phyloP scores from a whole-genome alignment of 2,888 invertebrate species.

The Octodonta nipae region DNA sequence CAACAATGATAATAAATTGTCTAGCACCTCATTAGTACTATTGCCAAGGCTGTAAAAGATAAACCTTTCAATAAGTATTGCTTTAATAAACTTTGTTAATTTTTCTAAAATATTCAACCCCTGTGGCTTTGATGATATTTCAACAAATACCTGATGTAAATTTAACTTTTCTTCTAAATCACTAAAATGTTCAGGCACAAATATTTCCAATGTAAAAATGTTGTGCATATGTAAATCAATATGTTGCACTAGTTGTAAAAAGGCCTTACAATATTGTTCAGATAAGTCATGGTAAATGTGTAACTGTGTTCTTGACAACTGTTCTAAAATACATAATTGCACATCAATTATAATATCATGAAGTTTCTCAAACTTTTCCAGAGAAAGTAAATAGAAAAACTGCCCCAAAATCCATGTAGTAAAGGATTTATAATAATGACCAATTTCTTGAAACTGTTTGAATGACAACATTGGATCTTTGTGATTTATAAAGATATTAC shows the following conservation, averaged over 20 bases:
- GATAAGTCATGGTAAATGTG: slow-evolving; percentile 39
- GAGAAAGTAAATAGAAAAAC: slow-evolving; percentile 49
- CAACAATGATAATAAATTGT: slow-evolving; percentile 19
- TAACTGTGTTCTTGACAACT: slow-evolving; percentile 40
- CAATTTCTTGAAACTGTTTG: slow-evolving; percentile 34
- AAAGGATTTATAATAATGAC: slow-evolving; percentile 38
- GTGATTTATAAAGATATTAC: slow-evolving; percentile 42
- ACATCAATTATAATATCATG: slow-evolving; percentile 41
- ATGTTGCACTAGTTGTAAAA: no score
- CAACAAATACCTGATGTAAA: slow-evolving; percentile 23
- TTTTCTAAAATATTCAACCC: slow-evolving; percentile 26
- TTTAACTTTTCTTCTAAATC: slow-evolving; percentile 22
- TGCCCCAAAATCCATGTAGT: slow-evolving; percentile 55
- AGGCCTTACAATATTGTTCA: slow-evolving; percentile 38
- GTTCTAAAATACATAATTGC: slow-evolving; percentile 43
- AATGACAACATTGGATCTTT: slow-evolving; percentile 37
- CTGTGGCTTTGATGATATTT: slow-evolving; percentile 18
- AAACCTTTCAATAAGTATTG: no score
- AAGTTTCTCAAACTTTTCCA: slow-evolving; percentile 40
- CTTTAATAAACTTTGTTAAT: slow-evolving; percentile 23
- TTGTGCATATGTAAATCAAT: slow-evolving; percentile 4
- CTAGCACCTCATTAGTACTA: slow-evolving; percentile 14
- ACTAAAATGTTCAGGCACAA: slow-evolving; percentile 35
- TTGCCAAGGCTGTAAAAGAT: slow-evolving; percentile 20
- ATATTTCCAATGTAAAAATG: slow-evolving; percentile 34